Evolutionary conservation across 2,113 vertebrate genomes (phyloP).

Genomic region (Formicarius rufipectus): DNA sequence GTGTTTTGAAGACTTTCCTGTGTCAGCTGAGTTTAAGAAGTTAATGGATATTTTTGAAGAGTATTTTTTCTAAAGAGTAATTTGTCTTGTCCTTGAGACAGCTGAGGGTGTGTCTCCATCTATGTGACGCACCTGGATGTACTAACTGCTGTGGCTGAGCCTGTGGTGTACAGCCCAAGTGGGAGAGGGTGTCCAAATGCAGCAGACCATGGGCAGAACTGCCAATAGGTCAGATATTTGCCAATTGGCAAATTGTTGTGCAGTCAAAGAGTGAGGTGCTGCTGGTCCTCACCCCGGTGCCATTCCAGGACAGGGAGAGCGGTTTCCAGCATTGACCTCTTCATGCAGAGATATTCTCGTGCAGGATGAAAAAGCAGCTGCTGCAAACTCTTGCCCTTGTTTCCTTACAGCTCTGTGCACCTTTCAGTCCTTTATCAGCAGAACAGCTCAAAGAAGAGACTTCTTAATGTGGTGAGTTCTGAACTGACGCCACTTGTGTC

Average conservation of each 20-base stretch:
- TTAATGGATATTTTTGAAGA: not conserved
- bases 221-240: accelerated
- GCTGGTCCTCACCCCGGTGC: not conserved
- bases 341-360: not conserved
- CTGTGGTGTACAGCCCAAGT: accelerated
- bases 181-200: not conserved
- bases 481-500: not conserved
- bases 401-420: not conserved
- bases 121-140: not conserved
- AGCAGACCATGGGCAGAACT: accelerated
- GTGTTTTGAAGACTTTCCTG: not conserved
- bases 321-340: not conserved
- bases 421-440: not conserved
- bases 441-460: not conserved
- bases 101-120: not conserved
- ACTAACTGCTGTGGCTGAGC: not conserved
- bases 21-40: not conserved
- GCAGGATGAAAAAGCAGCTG: not conserved
- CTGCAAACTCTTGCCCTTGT: not conserved
- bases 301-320: not conserved
- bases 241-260: not conserved
- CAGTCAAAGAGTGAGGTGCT: not conserved
- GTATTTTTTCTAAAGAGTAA: not conserved
- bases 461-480: not conserved
- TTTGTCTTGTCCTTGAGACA: not conserved